Evolutionary conservation across 2,113 vertebrate species (phyloP).

Genomic region (Alaudala cheleensis): DNA sequence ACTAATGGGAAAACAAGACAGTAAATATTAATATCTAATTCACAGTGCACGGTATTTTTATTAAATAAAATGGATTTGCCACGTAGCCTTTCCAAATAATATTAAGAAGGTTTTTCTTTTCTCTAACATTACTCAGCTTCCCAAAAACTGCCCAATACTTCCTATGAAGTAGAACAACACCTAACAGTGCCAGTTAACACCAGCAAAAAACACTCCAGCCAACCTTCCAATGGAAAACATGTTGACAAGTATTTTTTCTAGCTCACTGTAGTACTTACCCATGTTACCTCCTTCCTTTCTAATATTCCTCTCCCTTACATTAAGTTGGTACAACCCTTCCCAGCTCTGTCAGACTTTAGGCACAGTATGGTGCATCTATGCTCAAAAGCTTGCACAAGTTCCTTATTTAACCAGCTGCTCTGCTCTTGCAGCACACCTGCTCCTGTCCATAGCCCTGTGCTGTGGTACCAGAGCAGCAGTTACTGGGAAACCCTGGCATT

Average conservation of each 20-base stretch:
- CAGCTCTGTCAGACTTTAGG: neutral
- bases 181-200: neutral
- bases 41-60: neutral
- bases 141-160: neutral
- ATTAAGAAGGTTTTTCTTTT: neutral
- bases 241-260: neutral
- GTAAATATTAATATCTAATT: neutral
- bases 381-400: neutral
- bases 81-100: neutral
- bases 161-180: conserved; percentile 5
- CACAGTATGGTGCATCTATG: rapidly evolving
- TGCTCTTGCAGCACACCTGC: neutral
- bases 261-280: neutral
- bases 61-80: neutral
- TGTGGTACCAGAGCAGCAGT: neutral
- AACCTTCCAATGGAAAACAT: neutral
- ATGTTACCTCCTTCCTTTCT: neutral
- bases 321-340: neutral
- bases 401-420: neutral
- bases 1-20: neutral
- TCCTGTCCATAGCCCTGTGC: neutral
- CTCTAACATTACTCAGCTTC: neutral
- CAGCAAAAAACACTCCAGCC: neutral
- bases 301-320: neutral
- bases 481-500: neutral